Evolutionary conservation across 2,113 vertebrate genomes (phyloP).

Genomic region (Pollachius pollachius): DNA sequence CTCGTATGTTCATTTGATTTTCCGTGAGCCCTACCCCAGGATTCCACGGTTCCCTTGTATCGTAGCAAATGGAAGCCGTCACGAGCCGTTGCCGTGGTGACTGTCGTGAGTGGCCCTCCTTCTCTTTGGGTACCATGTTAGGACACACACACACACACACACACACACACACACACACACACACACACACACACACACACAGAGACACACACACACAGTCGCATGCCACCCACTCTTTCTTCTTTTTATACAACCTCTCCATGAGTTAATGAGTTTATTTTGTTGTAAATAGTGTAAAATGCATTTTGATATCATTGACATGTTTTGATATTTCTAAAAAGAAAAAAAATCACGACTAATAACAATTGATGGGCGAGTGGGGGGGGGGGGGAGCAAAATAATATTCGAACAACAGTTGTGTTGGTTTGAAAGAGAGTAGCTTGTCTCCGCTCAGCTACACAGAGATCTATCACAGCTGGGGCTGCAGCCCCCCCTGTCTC

Average conservation of each 20-base stretch:
- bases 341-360: constrained; percentile 51
- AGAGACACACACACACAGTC: constrained; percentile 24
- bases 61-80: constrained; percentile 16
- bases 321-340: constrained; percentile 78
- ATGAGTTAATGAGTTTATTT: constrained; percentile 38
- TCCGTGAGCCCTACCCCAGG: not conserved
- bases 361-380: constrained; percentile 37
- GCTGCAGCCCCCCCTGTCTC: constrained; percentile 57
- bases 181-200: constrained; percentile 18
- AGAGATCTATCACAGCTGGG: constrained; percentile 37
- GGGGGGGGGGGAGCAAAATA: not conserved
- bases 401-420: constrained; percentile 38
- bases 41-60: constrained; percentile 4
- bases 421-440: constrained; percentile 54
- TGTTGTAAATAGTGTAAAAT: constrained; percentile 84
- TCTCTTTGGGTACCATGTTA: not conserved
- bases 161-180: constrained; percentile 14
- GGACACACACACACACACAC: constrained; percentile 17
- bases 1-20: no score
- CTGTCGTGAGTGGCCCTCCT: constrained; percentile 28
- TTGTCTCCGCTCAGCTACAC: constrained; percentile 37
- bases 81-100: constrained; percentile 35
- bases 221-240: constrained; percentile 16
- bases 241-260: constrained; percentile 52
- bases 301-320: constrained; percentile 86